These are phyloP conservation scores for Nansenia antarctica DNA, from an alignment of 2,113 vertebrate species.

Conservation along the genomic window DNA sequence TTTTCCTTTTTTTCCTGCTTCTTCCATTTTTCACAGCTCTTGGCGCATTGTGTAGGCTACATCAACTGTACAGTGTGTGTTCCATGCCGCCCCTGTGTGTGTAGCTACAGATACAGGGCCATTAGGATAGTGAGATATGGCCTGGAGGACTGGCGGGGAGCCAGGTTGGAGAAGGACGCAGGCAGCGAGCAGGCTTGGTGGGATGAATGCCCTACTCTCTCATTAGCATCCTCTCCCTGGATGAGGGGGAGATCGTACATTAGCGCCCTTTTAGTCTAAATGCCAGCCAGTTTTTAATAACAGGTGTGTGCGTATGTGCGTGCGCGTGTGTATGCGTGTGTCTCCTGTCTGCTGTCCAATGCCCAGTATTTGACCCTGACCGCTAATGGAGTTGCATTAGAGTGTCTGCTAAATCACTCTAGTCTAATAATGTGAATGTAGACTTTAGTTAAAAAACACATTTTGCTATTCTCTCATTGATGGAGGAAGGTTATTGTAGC, in stretches of 20 bases:
- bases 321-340: too few species aligned
- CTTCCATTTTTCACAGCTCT: conserved; percentile 25
- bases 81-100: background rate
- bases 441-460: background rate
- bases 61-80: conserved; percentile 26
- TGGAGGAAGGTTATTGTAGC: background rate
- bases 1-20: conserved; percentile 1
- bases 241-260: conserved; percentile 48
- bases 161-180: conserved; percentile 46
- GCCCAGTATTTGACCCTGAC: background rate
- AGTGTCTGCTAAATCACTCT: background rate
- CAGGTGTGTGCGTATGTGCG: conserved; percentile 32
- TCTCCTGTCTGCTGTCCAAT: background rate
- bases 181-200: too few species aligned
- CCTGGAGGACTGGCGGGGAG: conserved; percentile 44
- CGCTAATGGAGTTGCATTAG: background rate
- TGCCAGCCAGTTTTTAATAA: conserved; percentile 45
- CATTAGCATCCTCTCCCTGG: conserved; percentile 34
- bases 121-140: conserved; percentile 46
- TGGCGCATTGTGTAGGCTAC: conserved; percentile 30
- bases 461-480: background rate
- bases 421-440: background rate
- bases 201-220: conserved; percentile 13
- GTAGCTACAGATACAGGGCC: conserved; percentile 17
- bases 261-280: conserved; percentile 46